Conservation (phyloP, 2,797 vertebrate genomes). For the Kryptopterus vitreolus region DNA sequence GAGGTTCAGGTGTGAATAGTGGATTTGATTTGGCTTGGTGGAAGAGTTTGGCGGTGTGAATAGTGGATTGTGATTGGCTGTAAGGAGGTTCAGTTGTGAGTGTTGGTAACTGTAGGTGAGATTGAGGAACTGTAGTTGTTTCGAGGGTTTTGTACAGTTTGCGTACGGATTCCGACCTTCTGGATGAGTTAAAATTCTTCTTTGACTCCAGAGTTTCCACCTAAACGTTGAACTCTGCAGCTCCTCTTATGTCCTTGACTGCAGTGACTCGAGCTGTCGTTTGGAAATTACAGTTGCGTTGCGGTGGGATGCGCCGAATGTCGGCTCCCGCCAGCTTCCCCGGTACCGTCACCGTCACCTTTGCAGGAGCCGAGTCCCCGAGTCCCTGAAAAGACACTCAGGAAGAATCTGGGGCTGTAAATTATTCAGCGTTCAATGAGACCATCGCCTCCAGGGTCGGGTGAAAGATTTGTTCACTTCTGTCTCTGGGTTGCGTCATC, state of each 20-base stretch:
- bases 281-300: slow-evolving; percentile 39
- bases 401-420: slow-evolving; percentile 11
- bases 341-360: slow-evolving; percentile 42
- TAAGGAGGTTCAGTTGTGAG: too few species aligned
- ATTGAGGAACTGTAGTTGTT: too few species aligned
- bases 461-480: slow-evolving; percentile 28
- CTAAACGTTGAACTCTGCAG: neutral
- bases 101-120: too few species aligned
- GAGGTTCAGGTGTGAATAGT: too few species aligned
- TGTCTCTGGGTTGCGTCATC: slow-evolving; percentile 7
- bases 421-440: slow-evolving; percentile 47
- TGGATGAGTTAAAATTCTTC: neutral
- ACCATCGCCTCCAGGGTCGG: slow-evolving; percentile 16
- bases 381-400: slow-evolving; percentile 23
- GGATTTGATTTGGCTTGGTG: too few species aligned
- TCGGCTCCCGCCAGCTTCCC: slow-evolving; percentile 20
- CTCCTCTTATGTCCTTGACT: slow-evolving; percentile 46
- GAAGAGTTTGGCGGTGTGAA: too few species aligned
- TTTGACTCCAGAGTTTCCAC: neutral
- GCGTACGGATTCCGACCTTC: too few species aligned
- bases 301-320: slow-evolving; percentile 21
- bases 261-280: slow-evolving; percentile 37
- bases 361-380: slow-evolving; percentile 26
- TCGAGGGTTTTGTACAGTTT: too few species aligned
- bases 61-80: too few species aligned